phyloP scores from a whole-genome alignment of 1,140 invertebrate genomes.

The Polypedilum vanderplanki region DNA sequence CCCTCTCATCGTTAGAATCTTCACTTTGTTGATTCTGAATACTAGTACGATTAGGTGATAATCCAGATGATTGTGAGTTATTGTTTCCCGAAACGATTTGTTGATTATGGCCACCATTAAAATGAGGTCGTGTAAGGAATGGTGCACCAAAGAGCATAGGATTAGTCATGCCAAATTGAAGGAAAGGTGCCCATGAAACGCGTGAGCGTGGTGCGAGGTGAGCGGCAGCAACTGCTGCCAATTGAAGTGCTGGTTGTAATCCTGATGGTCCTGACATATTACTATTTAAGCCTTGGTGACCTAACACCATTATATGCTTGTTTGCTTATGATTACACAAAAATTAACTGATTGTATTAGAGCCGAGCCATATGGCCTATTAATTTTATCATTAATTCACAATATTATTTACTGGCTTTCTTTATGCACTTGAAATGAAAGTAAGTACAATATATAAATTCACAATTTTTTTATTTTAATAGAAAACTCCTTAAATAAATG shows the following conservation, averaged over 20 bases:
- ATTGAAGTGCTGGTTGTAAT: conserved; percentile 49
- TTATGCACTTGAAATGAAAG: too few species aligned
- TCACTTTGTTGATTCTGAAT: conserved; percentile 49
- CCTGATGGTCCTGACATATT: conserved; percentile 39
- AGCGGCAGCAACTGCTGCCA: conserved; percentile 50
- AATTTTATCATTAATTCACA: too few species aligned
- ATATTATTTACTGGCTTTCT: too few species aligned
- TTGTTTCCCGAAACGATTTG: conserved; percentile 32
- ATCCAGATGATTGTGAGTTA: conserved; percentile 36
- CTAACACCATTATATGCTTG: conserved; percentile 31
- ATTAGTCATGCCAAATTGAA: conserved; percentile 50
- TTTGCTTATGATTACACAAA: neutral
- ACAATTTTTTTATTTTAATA: too few species aligned
- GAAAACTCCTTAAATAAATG: too few species aligned
- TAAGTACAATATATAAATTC: too few species aligned
- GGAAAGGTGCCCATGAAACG: conserved; percentile 49
- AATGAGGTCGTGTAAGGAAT: conserved; percentile 44
- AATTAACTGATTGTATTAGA: too few species aligned
- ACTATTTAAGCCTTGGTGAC: conserved; percentile 29
- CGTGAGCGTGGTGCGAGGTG: conserved; percentile 48
- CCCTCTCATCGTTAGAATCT: conserved; percentile 51
- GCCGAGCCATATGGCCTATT: too few species aligned
- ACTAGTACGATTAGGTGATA: conserved; percentile 31
- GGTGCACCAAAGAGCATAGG: conserved; percentile 40
- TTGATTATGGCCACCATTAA: conserved; percentile 32